Evolutionary conservation across 1,140 invertebrate genomes (phyloP).

Genomic region (Bombus breviceps): DNA sequence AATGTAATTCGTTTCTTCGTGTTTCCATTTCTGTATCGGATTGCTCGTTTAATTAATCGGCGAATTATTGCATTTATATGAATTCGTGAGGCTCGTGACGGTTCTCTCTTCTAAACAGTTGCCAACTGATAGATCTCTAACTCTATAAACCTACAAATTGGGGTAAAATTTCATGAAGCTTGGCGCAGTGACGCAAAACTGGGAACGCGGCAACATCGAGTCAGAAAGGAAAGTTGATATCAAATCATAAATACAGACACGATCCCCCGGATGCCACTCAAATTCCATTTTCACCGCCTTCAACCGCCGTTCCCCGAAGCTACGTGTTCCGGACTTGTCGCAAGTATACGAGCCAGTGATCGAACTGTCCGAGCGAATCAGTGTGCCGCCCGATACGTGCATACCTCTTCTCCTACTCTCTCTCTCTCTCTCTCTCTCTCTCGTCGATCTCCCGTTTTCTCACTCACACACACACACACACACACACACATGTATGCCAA

Average conservation of each 20-base stretch:
- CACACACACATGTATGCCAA: slow-evolving; percentile 66
- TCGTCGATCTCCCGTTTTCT: neutral
- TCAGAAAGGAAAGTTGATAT: slow-evolving; percentile 41
- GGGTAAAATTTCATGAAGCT: slow-evolving; percentile 16
- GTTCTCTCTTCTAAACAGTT: neutral
- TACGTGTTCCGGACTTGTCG: slow-evolving; percentile 34
- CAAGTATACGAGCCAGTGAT: slow-evolving; percentile 43
- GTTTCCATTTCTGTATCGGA: neutral
- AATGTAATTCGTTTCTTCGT: too few relatives aligned
- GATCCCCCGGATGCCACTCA: slow-evolving; percentile 39
- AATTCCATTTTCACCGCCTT: slow-evolving; percentile 49
- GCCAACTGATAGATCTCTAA: slow-evolving; percentile 37
- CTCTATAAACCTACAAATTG: slow-evolving; percentile 20
- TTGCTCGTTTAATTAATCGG: neutral
- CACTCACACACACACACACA: neutral
- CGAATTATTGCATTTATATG: neutral
- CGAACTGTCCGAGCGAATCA: slow-evolving; percentile 61
- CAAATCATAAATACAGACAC: slow-evolving; percentile 25
- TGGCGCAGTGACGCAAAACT: neutral
- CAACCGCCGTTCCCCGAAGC: slow-evolving; percentile 6
- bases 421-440: neutral
- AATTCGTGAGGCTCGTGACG: neutral
- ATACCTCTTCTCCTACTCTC: slow-evolving; percentile 4
- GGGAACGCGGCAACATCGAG: neutral
- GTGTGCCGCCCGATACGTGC: slow-evolving; percentile 37